Base-by-base conservation (phyloP, 2,113 vertebrate genomes). In the Nipponia nippon region DNA sequence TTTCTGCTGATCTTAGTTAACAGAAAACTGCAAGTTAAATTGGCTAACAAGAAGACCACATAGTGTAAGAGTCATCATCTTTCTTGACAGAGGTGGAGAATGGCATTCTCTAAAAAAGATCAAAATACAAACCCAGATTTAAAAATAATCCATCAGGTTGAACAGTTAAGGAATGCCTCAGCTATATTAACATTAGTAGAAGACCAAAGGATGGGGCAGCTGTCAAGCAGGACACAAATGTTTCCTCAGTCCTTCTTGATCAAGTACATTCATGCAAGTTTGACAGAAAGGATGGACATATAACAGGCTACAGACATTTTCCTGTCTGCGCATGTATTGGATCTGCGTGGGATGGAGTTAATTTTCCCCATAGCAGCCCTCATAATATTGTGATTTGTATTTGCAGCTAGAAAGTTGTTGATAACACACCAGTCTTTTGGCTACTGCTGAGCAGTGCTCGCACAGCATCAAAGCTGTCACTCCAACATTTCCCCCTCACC, bases 401-500 rank as follows among this genome's bases (percentile, higher is more conserved):
- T 55, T 29, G 15, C n/a, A 44, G 5, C 13, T 44, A 49, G 26
- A 75, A 75, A 78, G 22, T 1, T 38, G 12, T 55, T 61, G 13
- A 8, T 15, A 50, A 61, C 9, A 40, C 21, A 63, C 1, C 17
- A 40, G 2, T 36, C 9, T 52, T 89, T 53, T 49, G 27, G 20
- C 13, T 59, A 30, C 34, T 34, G 16, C 3, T 1, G 18, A 44
- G 16, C 7, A 67, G 47, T 4, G 1, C 25, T 69, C 3, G 2
- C 2, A 4, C 36, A 76, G 18, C 12, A 58, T 21, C 40, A 61
- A 69, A 10, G 12, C 7, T 70, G 11, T 56, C 30, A 49, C 47
- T 63, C 20, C n/a, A 49, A 27, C 4, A 30, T 13, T n/a, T n/a
- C n/a, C n/a, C n/a, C n/a, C n/a, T n/a, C n/a, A n/a, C n/a, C n/a